Base-by-base conservation (phyloP, 2,888 invertebrate genomes). In the Lepidocyrtoides sp. region DNA sequence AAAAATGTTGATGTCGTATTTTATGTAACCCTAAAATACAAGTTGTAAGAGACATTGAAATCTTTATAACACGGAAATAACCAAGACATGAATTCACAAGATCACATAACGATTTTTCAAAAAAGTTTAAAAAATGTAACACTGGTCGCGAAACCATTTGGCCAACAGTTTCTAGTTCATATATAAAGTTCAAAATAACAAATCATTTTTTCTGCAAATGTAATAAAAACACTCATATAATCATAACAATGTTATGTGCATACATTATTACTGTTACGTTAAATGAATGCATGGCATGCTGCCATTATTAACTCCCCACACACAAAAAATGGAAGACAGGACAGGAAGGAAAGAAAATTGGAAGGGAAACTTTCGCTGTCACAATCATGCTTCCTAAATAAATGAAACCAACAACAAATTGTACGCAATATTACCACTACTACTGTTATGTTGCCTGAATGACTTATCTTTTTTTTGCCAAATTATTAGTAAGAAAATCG, bases 331-430 rank as follows among this genome's bases (percentile, higher is more conserved):
- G 29, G 66, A 7, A 44, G 41, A 66, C 29, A 84, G 72, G 85
- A 57, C 79, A 79, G 84, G 85, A 72, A 85, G 72, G 32, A 75
- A 69, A 69, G 57, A 57, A 72, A 85, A 85, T 54, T 72, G 69
- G 69, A 57, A 72, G 26, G 57, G 44, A 86, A 91, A 91, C 91
- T 91, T 91, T 91, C 91, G 91, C 91, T 91, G 86, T 86, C 86
- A 86, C 60, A 84, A 63, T 85, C 54, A 77, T 57, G 69, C 85
- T 57, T 75, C 85, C 82, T 60, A 86, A 79, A 66, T 85, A 77
- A 86, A 86, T 26, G 29, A 44, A 75, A 20, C 36, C n/a, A 32
- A 36, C 57, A 20, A 20, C n/a, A n/a, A 3, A 54, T 54, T 54
- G 3, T 14, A 54, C 54, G 54, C n/a, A n/a, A n/a, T n/a, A n/a